Percentiles rank a stretch among this genome's conserved stretches.
phyloP scores from a whole-genome alignment of 2,113 vertebrate species.

The Crotalus viridis region DNA sequence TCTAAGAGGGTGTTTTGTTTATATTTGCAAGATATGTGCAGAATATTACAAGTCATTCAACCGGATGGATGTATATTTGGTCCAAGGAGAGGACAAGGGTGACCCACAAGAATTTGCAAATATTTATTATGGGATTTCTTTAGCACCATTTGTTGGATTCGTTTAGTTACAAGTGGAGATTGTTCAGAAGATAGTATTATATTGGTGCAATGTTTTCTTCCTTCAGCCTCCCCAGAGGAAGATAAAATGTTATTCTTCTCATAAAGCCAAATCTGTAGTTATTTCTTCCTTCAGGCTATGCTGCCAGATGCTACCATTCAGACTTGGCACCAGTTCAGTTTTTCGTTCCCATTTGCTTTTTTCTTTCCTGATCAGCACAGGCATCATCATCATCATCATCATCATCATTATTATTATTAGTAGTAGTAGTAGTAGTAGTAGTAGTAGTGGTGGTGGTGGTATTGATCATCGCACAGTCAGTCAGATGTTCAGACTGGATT shows the following conservation, averaged over 20 bases:
- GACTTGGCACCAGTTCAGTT: slow-evolving; percentile 48
- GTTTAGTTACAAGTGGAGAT: background rate
- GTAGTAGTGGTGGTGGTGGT: too few relatives aligned
- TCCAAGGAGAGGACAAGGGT: too few relatives aligned
- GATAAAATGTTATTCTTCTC: slow-evolving; percentile 49
- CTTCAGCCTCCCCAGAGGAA: slow-evolving; percentile 47
- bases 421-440: too few relatives aligned
- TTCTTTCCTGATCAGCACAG: slow-evolving; percentile 45
- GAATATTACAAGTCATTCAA: background rate
- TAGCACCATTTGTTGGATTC: background rate
- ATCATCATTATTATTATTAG: background rate
- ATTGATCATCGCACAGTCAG: too few relatives aligned
- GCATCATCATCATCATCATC: background rate
- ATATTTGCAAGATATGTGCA: background rate
- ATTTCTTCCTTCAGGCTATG: slow-evolving; percentile 41
- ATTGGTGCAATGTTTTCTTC: slow-evolving; percentile 27
- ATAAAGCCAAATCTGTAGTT: slow-evolving; percentile 51
- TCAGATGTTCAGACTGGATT: too few relatives aligned
- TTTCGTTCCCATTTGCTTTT: slow-evolving; percentile 49
- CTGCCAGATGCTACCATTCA: slow-evolving; percentile 51
- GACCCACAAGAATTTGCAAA: background rate
- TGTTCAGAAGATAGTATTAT: slow-evolving; percentile 26
- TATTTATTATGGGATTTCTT: background rate
- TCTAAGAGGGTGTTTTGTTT: background rate
- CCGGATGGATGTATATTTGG: background rate